phyloP scores from a whole-genome alignment of 2,113 vertebrate species.

The Electrona antarctica region DNA sequence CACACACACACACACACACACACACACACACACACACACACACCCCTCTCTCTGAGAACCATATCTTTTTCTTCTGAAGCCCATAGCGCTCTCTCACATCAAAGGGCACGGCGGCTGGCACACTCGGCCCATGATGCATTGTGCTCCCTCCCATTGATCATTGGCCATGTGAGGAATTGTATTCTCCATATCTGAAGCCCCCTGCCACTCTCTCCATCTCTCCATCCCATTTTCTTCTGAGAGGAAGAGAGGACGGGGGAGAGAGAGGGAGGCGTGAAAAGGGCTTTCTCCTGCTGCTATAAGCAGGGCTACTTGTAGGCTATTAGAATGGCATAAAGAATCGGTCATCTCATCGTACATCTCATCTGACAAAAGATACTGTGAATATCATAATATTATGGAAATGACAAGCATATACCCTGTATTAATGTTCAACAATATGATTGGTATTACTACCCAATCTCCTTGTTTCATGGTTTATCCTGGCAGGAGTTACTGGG shows the following conservation, averaged over 20 bases:
- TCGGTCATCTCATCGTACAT: conserved; percentile 37
- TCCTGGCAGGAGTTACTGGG: conserved; percentile 36
- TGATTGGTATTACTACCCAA: conserved; percentile 26
- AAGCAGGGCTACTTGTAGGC: conserved; percentile 57
- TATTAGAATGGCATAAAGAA: conserved; percentile 56
- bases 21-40: background rate
- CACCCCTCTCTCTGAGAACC: conserved; percentile 19
- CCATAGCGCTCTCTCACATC: conserved; percentile 65
- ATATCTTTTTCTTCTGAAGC: conserved; percentile 50
- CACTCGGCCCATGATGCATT: conserved; percentile 62
- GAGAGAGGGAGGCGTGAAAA: conserved; percentile 39
- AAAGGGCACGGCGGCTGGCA: conserved; percentile 62
- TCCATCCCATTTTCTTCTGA: conserved; percentile 58
- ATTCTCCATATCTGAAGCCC: conserved; percentile 59
- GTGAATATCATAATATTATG: conserved; percentile 66
- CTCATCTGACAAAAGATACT: conserved; percentile 51
- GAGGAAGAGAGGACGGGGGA: conserved; percentile 38
- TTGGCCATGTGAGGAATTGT: conserved; percentile 62
- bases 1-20: background rate
- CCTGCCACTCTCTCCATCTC: conserved; percentile 32
- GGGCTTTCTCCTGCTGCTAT: conserved; percentile 59
- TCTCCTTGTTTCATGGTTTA: conserved; percentile 49
- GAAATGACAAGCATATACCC: conserved; percentile 41
- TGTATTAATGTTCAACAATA: conserved; percentile 33
- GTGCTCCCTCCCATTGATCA: conserved; percentile 65